These are phyloP conservation scores for Labeo rohita DNA, from an alignment of 2,113 vertebrate species.

Conservation along the genomic window DNA sequence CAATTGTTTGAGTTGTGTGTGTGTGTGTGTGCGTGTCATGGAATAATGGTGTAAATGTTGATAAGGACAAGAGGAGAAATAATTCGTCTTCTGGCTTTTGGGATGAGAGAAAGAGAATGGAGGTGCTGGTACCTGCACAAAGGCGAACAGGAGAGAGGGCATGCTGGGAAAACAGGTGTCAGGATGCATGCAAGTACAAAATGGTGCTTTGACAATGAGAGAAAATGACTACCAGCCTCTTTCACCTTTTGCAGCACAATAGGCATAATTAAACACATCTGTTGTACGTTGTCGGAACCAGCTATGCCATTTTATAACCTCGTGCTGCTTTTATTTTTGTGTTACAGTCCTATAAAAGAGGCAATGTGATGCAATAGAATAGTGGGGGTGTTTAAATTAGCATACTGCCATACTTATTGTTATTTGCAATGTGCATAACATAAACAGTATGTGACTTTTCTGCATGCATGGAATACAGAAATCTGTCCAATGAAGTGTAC, in stretches of 20 bases:
- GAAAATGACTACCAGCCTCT: conserved; percentile 8
- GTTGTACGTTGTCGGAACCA: not conserved
- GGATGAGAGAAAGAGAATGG: conserved; percentile 25
- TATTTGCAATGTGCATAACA: not conserved
- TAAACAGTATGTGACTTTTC: not conserved
- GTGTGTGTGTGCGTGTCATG: conserved; percentile 31
- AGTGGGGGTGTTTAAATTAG: not conserved
- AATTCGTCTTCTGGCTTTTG: conserved; percentile 36
- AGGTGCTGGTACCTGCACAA: conserved; percentile 36
- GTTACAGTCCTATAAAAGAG: conserved; percentile 4
- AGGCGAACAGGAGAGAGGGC: conserved; percentile 31
- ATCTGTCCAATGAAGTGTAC: not conserved
- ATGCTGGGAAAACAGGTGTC: conserved; percentile 20
- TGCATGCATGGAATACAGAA: not conserved
- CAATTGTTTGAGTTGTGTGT: conserved; percentile 37
- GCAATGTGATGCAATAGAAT: not conserved
- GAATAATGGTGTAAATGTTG: conserved; percentile 54
- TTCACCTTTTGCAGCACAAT: conserved; percentile 32
- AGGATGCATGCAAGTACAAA: not conserved
- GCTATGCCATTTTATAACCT: conserved; percentile 9
- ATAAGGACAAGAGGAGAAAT: conserved; percentile 47
- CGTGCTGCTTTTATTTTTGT: not conserved
- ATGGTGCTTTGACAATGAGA: not conserved
- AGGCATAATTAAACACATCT: not conserved
- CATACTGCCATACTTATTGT: not conserved